These are phyloP conservation scores for Strix occidentalis DNA, from an alignment of 2,797 vertebrate genomes.

Conservation along the genomic window DNA sequence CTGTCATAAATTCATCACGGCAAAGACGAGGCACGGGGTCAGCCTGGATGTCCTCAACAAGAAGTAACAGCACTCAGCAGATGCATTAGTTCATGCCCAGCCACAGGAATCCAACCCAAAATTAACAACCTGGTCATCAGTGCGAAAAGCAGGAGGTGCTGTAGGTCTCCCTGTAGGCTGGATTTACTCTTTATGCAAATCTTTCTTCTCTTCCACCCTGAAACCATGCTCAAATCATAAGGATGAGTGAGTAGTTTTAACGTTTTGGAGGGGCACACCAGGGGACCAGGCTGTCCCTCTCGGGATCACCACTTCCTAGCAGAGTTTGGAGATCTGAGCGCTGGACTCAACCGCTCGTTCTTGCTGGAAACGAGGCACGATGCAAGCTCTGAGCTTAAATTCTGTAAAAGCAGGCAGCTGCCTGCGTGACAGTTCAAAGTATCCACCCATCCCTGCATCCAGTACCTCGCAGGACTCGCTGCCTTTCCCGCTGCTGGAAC, in stretches of 20 bases:
- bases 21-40: not conserved
- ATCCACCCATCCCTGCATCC: not conserved
- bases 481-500: not conserved
- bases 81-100: not conserved
- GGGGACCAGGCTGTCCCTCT: not conserved
- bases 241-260: not conserved
- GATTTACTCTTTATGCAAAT: not conserved
- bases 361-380: not conserved
- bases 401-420: not conserved
- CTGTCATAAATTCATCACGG: too few relatives aligned
- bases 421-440: not conserved
- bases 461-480: not conserved
- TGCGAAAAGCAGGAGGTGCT: not conserved
- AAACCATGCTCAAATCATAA: not conserved
- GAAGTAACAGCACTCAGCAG: not conserved
- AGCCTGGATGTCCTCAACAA: not conserved
- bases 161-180: not conserved
- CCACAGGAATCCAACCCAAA: not conserved
- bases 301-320: not conserved
- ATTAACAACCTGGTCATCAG: not conserved
- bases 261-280: not conserved
- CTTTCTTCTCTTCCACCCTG: not conserved
- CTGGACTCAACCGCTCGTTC: not conserved
- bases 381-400: not conserved
- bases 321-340: not conserved